Conservation (phyloP, 2,113 vertebrate genomes). For the Pleuronectes platessa region DNA sequence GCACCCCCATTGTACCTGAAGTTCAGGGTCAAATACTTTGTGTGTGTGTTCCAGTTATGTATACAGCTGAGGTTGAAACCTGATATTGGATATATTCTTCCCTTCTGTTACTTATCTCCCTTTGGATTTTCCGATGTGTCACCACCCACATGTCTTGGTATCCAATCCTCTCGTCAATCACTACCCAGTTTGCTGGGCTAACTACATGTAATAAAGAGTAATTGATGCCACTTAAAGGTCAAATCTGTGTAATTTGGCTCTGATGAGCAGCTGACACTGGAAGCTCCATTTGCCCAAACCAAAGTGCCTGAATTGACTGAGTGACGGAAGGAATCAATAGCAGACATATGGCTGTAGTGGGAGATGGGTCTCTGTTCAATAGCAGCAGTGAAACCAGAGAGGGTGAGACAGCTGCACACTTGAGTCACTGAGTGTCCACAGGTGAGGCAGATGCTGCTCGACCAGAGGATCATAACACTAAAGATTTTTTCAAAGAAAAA, state of each 20-base stretch:
- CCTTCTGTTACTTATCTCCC: background rate
- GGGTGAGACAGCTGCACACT: slow-evolving; percentile 45
- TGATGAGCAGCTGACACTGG: slow-evolving; percentile 35
- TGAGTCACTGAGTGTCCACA: background rate
- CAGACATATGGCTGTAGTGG: slow-evolving; percentile 40
- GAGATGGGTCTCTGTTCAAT: background rate
- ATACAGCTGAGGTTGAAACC: background rate
- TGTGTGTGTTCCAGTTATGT: background rate
- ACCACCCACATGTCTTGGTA: background rate
- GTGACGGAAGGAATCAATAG: slow-evolving; percentile 44
- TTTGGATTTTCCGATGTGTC: background rate
- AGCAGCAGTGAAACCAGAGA: slow-evolving; percentile 44
- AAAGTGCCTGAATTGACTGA: slow-evolving; percentile 5
- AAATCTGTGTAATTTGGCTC: slow-evolving; percentile 19
- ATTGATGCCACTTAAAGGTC: slow-evolving; percentile 44
- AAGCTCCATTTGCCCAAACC: slow-evolving; percentile 9
- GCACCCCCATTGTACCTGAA: background rate
- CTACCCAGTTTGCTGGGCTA: slow-evolving; percentile 11
- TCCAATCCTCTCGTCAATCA: background rate
- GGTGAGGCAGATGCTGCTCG: slow-evolving; percentile 17
- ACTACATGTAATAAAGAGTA: slow-evolving; percentile 27
- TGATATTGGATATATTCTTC: background rate
- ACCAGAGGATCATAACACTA: background rate
- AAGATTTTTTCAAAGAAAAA: background rate
- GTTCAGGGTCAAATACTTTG: background rate